A percentile compares a stretch with the other conserved stretches of the same genome.
Evolutionary conservation across 2,888 invertebrate species (phyloP).

Genomic region (Himalopsyche kuldschensis): DNA sequence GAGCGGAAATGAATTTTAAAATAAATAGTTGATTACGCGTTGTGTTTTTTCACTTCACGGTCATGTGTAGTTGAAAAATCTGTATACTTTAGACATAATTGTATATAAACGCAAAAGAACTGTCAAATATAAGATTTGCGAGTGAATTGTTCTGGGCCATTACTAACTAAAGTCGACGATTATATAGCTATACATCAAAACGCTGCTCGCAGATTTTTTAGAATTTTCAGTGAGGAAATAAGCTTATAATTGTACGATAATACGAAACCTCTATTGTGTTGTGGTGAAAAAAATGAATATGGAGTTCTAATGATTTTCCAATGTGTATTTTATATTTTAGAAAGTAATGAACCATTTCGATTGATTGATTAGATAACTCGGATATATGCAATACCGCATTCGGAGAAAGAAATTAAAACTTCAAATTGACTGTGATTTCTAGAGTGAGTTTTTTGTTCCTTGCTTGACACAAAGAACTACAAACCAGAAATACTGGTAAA

Average conservation of each 20-base stretch:
- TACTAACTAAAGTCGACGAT: too few species aligned
- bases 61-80: too few species aligned
- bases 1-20: too few species aligned
- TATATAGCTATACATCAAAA: too few species aligned
- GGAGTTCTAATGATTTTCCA: neutral
- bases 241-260: neutral
- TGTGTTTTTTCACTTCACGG: too few species aligned
- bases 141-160: too few species aligned
- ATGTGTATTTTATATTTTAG: neutral
- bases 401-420: neutral
- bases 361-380: neutral
- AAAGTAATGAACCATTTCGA: neutral
- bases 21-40: too few species aligned
- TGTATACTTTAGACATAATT: too few species aligned
- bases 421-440: neutral
- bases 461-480: neutral
- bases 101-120: too few species aligned
- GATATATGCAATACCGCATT: neutral
- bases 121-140: too few species aligned
- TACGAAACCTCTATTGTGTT: neutral
- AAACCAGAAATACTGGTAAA: neutral
- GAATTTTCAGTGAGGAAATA: too few species aligned
- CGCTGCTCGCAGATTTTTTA: too few species aligned
- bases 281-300: neutral
- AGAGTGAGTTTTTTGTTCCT: neutral